Base-by-base conservation (phyloP, 2,797 vertebrate genomes). In the Lophura swinhoii region DNA sequence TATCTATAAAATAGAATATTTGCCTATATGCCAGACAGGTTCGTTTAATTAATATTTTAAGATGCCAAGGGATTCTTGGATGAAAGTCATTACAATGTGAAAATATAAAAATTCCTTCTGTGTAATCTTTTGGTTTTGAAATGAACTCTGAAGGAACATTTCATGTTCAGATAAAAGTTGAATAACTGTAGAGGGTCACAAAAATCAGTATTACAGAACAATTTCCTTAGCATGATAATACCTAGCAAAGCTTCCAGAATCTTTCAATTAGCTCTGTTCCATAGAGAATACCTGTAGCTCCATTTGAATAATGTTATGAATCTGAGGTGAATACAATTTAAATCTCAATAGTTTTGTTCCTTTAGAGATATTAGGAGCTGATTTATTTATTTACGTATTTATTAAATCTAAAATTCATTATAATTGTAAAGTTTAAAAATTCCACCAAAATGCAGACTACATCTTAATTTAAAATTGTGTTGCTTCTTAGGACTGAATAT, bases 41-140 rank as follows among this genome's bases (percentile, higher is more conserved):
- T 69, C 35, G 66, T 76, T 93, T 60, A 85, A 89, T 89, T 77
- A 88, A 84, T 93, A 55, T 77, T 94, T 91, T 85, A 88, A 77
- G 14, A 31, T 58, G 15, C 5, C n/a, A 55, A 7, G 31, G 14
- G 7, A 90, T 90, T 68, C 26, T 77, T 71, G 44, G 29, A 59
- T 43, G 23, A 91, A 85, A 88, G 76, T 70, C 9, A 76, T 66
- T 84, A 60, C 44, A 72, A 85, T 21, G 24, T 1, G n/a, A 76
- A 95, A 93, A 79, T 33, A 73, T 23, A 71, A 84, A 87, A 48
- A n/a, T 6, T 55, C 3, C 70, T 91, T 87, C 60, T 33, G 63
- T 77, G 12, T 43, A 74, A 83, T 72, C 17, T n/a, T 88, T 90
- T 87, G 9, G 12, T 70, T 95, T 95, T 75, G 41, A 91, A 90